Conservation (phyloP, 2,113 vertebrate species). For the Numida meleagris region DNA sequence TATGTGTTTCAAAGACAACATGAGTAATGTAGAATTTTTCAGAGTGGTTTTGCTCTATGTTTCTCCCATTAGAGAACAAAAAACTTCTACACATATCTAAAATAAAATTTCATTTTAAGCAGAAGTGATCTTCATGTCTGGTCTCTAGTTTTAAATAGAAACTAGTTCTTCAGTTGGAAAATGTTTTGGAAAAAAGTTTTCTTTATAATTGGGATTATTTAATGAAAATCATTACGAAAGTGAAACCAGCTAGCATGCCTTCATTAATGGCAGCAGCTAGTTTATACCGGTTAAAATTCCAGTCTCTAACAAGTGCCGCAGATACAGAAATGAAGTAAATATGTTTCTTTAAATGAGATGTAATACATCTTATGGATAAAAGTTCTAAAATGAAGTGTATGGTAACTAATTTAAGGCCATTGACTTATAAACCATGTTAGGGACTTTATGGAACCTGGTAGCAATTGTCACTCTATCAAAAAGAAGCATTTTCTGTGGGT, state of each 20-base stretch:
- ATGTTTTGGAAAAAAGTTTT: neutral
- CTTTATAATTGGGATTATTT: neutral
- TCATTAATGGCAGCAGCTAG: neutral
- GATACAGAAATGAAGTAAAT: neutral
- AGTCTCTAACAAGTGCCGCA: fast-evolving
- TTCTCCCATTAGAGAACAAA: neutral
- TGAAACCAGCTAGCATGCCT: neutral
- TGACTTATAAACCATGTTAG: neutral
- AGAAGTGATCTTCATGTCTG: neutral
- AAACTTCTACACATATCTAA: neutral
- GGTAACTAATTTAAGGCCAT: neutral
- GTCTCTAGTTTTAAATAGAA: neutral
- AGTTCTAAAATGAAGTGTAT: neutral
- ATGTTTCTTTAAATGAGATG: neutral
- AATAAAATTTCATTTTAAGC: neutral
- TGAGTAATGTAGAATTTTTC: neutral
- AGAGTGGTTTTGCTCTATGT: neutral
- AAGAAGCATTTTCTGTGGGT: neutral
- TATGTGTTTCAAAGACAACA: neutral
- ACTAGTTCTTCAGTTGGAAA: neutral
- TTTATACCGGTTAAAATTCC: neutral
- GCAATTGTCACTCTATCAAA: neutral
- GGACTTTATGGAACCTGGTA: neutral
- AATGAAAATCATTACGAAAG: neutral
- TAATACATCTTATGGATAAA: neutral